Base-by-base conservation (phyloP, 2,113 vertebrate genomes). In the Prunella fulvescens region DNA sequence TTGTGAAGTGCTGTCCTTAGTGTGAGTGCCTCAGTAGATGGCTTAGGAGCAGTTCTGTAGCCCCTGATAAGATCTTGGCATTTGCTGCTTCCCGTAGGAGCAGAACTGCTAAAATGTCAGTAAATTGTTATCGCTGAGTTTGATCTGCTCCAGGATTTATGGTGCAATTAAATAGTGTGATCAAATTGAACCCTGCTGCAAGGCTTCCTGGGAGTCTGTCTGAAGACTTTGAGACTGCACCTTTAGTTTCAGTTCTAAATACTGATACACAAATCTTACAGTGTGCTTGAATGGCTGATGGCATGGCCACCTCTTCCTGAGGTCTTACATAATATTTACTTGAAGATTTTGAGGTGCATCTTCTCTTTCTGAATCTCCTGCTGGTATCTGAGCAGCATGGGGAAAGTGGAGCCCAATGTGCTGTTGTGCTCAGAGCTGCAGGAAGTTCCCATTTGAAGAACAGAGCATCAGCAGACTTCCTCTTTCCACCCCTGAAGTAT, bases 91-190 rank as follows among this genome's bases (percentile, higher is more conserved):
- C 88, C 86, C 0, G 3, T 53, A 86, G 82, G 66, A 83, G 12
- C 87, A 88, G 82, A 80, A 14, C 82, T 80, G 80, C 90, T 93
- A n/a, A 88, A 81, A 73, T 88, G 76, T 37, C 88, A 88, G 24
- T 81, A 26, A 81, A 66, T 92, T 28, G 22, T 88, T 78, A 50
- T 58, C 56, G 81, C 19, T 20, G 80, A 23, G 40, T 40, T 42
- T 77, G 88, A 62, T 64, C 67, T 92, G 42, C 72, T 83, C 12
- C 24, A 9, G 78, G 35, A 37, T 93, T 91, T 70, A 50, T 85
- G 81, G 67, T 87, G 48, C 50, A 91, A 15, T 92, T 89, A 89
- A 76, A 61, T 3, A 66, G 42, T 7, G 76, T 51, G 86, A 90
- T 92, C 78, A 58, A 29, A 67, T 2, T 20, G 48, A 79, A 47